Evolutionary conservation across 1,140 invertebrate species (phyloP).

Genomic region (Bicyclus anynana): DNA sequence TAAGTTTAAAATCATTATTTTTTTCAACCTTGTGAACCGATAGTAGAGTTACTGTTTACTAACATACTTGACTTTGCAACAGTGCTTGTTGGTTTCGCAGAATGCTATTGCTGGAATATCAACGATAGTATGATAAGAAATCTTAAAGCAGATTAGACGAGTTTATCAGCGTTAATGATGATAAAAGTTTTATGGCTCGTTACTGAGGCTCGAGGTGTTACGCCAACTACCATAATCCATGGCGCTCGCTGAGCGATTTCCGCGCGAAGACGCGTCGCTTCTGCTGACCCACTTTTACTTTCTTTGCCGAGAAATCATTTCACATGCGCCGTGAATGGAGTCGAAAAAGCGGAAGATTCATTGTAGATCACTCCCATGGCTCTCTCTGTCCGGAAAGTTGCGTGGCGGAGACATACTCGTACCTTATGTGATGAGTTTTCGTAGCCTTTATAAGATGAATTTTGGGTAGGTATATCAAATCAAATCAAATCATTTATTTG

Average conservation of each 20-base stretch:
- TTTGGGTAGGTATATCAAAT: no score
- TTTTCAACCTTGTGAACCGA: no score
- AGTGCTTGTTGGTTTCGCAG: no score
- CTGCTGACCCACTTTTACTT: constrained; percentile 66
- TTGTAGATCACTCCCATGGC: constrained; percentile 56
- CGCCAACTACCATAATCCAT: constrained; percentile 31
- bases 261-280: constrained; percentile 42
- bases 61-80: no score
- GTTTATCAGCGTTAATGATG: not conserved
- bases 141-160: no score
- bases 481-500: no score
- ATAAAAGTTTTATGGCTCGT: constrained; percentile 14
- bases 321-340: constrained; percentile 57
- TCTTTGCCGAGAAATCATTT: constrained; percentile 64
- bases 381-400: constrained; percentile 56
- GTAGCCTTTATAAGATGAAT: no score
- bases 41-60: no score
- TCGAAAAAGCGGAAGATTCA: constrained; percentile 62
- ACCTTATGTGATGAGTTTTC: constrained; percentile 34
- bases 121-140: no score
- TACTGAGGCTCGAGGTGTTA: constrained; percentile 23
- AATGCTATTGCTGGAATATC: no score
- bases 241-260: constrained; percentile 29
- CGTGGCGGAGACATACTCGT: constrained; percentile 24
- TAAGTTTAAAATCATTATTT: no score